phyloP scores from a whole-genome alignment of 2,113 vertebrate genomes.

The Telmatochromis sp. region DNA sequence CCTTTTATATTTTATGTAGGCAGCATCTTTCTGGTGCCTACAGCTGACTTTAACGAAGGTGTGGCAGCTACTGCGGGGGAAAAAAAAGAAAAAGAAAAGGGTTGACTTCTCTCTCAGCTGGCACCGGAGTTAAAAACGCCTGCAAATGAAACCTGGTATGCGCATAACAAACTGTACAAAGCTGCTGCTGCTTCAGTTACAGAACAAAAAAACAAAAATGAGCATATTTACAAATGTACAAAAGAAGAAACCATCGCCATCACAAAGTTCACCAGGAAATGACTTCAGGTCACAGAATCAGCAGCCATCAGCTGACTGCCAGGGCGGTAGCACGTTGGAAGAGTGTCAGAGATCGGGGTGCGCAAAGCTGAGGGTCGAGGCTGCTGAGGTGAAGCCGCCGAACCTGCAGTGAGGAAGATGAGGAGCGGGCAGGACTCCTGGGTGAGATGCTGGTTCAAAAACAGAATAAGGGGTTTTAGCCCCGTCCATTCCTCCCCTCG shows the following conservation, averaged over 20 bases:
- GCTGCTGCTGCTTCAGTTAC: constrained; percentile 27
- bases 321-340: background rate
- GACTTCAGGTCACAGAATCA: background rate
- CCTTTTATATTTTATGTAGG: background rate
- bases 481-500: background rate
- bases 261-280: background rate
- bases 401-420: background rate
- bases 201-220: constrained; percentile 32
- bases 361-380: background rate
- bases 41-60: background rate
- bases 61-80: background rate
- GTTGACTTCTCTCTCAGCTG: background rate
- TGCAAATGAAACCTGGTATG: constrained; percentile 26
- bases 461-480: background rate
- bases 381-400: background rate
- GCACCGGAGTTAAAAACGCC: background rate
- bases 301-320: background rate
- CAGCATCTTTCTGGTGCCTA: background rate
- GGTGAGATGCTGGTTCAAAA: background rate
- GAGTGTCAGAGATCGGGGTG: background rate
- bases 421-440: background rate
- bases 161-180: constrained; percentile 52
- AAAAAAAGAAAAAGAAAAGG: background rate
- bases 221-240: constrained; percentile 79
- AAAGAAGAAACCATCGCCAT: background rate